phyloP scores from a whole-genome alignment of 2,888 invertebrate genomes.

The Hydraecia micacea region DNA sequence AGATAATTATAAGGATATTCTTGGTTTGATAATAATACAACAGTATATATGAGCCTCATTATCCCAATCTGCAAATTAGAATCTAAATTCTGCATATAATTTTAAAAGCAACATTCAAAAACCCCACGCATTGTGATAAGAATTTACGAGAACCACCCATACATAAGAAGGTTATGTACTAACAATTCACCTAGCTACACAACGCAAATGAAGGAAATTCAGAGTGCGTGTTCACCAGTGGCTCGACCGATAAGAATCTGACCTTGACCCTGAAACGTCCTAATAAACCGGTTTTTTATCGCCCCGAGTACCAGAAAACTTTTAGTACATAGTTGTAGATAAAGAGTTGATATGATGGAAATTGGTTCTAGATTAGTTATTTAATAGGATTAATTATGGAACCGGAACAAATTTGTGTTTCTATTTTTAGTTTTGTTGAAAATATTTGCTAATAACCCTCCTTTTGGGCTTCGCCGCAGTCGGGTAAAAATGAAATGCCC shows the following conservation, averaged over 20 bases:
- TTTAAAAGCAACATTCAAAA: slow-evolving; percentile 40
- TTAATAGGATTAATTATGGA: slow-evolving; percentile 25
- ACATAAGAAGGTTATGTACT: slow-evolving; percentile 43
- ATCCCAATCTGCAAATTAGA: slow-evolving; percentile 46
- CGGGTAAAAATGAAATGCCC: too few species aligned
- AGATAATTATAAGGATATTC: background rate
- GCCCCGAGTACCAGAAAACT: slow-evolving; percentile 53
- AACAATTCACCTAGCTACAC: slow-evolving; percentile 35
- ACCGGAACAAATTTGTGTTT: slow-evolving; percentile 11
- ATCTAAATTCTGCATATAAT: slow-evolving; percentile 56
- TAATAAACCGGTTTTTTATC: slow-evolving; percentile 57
- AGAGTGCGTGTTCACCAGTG: slow-evolving; percentile 54
- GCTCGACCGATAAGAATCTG: slow-evolving; percentile 49
- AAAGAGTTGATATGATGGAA: slow-evolving; percentile 34
- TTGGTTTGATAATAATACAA: background rate
- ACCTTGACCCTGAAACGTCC: slow-evolving; percentile 50
- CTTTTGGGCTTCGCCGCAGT: too few species aligned
- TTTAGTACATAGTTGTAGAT: slow-evolving; percentile 53
- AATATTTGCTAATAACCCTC: too few species aligned
- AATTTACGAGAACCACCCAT: slow-evolving; percentile 39
- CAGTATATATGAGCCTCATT: slow-evolving; percentile 1
- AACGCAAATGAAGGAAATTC: slow-evolving; percentile 33
- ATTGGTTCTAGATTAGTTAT: slow-evolving; percentile 17
- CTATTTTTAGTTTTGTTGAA: slow-evolving; percentile 2
- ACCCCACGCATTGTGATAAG: slow-evolving; percentile 43